Evolutionary conservation across 2,888 invertebrate genomes (phyloP).

Genomic region (Aleiodes leptofemur): DNA sequence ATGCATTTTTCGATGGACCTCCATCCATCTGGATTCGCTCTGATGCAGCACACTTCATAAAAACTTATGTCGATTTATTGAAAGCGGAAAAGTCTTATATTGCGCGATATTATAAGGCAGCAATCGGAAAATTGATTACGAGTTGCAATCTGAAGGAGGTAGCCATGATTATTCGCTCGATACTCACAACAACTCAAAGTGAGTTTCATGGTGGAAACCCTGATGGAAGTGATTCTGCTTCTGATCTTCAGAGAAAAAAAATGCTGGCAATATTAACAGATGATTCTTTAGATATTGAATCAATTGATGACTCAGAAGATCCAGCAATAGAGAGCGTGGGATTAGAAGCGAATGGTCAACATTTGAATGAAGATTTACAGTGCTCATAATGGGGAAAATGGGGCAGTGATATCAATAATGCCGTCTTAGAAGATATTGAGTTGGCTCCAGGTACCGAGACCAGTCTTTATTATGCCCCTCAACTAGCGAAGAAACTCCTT

Average conservation of each 20-base stretch:
- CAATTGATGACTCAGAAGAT: too few relatives aligned
- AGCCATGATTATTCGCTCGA: slow-evolving; percentile 31
- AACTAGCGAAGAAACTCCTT: too few relatives aligned
- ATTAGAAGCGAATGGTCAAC: too few relatives aligned
- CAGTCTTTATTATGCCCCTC: too few relatives aligned
- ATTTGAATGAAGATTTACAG: too few relatives aligned
- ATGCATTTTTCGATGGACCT: slow-evolving; percentile 36
- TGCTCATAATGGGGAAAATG: too few relatives aligned
- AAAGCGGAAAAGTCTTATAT: slow-evolving; percentile 22
- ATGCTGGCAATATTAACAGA: slow-evolving; percentile 1
- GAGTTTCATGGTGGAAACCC: slow-evolving; percentile 38
- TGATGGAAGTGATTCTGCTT: slow-evolving; percentile 16
- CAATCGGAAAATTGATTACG: slow-evolving; percentile 45
- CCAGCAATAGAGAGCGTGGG: too few relatives aligned
- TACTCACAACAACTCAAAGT: slow-evolving; percentile 40
- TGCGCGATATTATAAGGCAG: slow-evolving; percentile 42
- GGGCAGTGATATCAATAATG: too few relatives aligned
- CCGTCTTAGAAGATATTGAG: too few relatives aligned
- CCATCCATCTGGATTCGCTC: slow-evolving; percentile 44
- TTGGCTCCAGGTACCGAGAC: too few relatives aligned
- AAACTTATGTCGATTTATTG: slow-evolving; percentile 44
- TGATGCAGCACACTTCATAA: slow-evolving; percentile 50
- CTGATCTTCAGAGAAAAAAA: background rate
- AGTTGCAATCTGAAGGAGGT: slow-evolving; percentile 36
- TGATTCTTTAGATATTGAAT: background rate